Evolutionary conservation across 1,140 invertebrate genomes (phyloP).

Genomic region (Saccostrea echinata): DNA sequence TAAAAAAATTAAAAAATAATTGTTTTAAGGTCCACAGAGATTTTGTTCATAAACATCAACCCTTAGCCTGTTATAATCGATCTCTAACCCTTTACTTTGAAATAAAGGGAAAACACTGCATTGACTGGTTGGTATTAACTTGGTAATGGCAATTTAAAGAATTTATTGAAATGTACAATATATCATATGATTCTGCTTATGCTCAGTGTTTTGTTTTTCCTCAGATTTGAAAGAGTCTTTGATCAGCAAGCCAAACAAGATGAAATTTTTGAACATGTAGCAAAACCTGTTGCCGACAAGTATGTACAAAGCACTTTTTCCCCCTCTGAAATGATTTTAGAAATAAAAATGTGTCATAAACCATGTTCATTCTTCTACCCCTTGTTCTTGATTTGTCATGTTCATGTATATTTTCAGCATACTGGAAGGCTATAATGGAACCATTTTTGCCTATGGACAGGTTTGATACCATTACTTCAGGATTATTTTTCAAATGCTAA

Average conservation of each 20-base stretch:
- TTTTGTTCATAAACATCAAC: too few relatives aligned
- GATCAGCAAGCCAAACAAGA: conserved; percentile 77
- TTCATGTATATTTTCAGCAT: conserved; percentile 71
- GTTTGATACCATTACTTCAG: conserved; percentile 60
- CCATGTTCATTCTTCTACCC: too few relatives aligned
- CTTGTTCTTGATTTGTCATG: too few relatives aligned
- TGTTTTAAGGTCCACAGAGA: too few relatives aligned
- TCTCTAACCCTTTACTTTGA: too few relatives aligned
- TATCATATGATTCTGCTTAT: too few relatives aligned
- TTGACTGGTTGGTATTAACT: too few relatives aligned
- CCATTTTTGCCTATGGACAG: conserved; percentile 81
- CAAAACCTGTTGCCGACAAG: conserved; percentile 79
- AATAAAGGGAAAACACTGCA: too few relatives aligned
- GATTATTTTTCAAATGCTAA: not conserved
- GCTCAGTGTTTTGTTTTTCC: conserved; percentile 42
- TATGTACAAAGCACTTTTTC: conserved; percentile 62
- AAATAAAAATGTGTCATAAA: not conserved
- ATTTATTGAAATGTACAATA: too few relatives aligned
- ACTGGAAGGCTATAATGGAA: conserved; percentile 80
- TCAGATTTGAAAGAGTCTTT: conserved; percentile 79
- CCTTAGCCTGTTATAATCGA: too few relatives aligned
- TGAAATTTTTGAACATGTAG: conserved; percentile 78
- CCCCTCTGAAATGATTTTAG: not conserved
- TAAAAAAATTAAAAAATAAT: too few relatives aligned
- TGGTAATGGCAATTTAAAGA: too few relatives aligned